phyloP scores from a whole-genome alignment of 1,140 invertebrate genomes.

The Tetranychus cinnabarinus region DNA sequence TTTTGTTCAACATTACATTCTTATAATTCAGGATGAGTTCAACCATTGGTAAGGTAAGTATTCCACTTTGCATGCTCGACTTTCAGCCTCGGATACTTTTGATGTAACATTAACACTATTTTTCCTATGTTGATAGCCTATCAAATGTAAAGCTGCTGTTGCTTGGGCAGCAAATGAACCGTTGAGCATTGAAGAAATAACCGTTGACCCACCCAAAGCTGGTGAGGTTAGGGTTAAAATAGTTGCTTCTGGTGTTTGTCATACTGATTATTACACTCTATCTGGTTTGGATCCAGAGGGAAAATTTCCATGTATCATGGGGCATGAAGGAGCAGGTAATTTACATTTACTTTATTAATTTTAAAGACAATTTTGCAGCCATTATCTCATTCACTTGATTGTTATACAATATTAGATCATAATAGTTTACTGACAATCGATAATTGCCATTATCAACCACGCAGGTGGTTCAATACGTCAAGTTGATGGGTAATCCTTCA shows the following conservation, averaged over 20 bases:
- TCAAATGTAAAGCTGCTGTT: constrained; percentile 84
- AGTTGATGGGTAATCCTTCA: too few species aligned
- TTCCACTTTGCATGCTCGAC: too few species aligned
- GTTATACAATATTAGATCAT: background rate
- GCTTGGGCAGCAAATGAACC: constrained; percentile 70
- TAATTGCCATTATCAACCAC: too few species aligned
- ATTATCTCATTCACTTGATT: background rate
- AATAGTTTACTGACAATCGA: background rate
- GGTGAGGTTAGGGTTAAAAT: constrained; percentile 34
- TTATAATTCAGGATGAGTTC: too few species aligned
- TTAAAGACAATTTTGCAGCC: too few species aligned
- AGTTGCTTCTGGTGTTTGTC: constrained; percentile 40
- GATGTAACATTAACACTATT: too few species aligned
- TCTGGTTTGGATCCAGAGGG: constrained; percentile 82
- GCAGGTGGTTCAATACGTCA: too few species aligned
- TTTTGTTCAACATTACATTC: too few species aligned
- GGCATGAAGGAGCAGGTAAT: constrained; percentile 55
- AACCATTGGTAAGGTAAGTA: too few species aligned
- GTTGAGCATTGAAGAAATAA: constrained; percentile 61
- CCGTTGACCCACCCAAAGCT: constrained; percentile 79
- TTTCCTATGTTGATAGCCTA: constrained; percentile 15
- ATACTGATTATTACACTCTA: constrained; percentile 87
- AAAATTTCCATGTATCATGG: constrained; percentile 69
- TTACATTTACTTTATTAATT: too few species aligned
- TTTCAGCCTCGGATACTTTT: too few species aligned